Evolutionary conservation across 2,113 vertebrate species (phyloP).

Genomic region (Pelecanoides urinatrix): DNA sequence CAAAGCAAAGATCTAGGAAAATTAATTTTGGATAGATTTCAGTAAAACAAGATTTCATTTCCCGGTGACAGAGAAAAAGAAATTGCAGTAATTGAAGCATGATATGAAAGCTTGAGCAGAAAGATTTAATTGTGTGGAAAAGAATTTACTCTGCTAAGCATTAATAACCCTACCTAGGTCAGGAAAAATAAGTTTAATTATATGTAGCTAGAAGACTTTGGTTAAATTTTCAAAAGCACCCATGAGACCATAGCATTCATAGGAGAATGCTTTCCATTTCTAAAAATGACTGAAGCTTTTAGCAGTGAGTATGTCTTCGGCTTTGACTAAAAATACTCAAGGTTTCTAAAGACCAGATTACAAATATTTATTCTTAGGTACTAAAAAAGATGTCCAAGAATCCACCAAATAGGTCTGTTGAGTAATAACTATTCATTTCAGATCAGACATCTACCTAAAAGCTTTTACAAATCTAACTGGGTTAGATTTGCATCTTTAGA

Average conservation of each 20-base stretch:
- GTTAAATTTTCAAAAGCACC: background rate
- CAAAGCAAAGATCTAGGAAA: conserved; percentile 25
- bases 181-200: background rate
- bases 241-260: background rate
- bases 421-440: background rate
- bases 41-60: conserved; percentile 18
- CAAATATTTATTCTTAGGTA: background rate
- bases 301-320: background rate
- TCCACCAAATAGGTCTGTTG: background rate
- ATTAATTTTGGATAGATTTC: conserved; percentile 41
- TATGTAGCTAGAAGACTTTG: background rate
- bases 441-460: background rate
- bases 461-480: background rate
- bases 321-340: background rate
- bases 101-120: background rate
- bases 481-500: background rate
- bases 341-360: background rate
- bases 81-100: conserved; percentile 10
- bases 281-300: background rate
- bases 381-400: background rate
- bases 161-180: background rate
- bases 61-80: background rate
- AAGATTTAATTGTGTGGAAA: background rate
- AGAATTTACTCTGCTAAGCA: background rate
- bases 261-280: background rate